Evolutionary conservation across 2,113 vertebrate species (phyloP).

Genomic region (Boleophthalmus pectinirostris): DNA sequence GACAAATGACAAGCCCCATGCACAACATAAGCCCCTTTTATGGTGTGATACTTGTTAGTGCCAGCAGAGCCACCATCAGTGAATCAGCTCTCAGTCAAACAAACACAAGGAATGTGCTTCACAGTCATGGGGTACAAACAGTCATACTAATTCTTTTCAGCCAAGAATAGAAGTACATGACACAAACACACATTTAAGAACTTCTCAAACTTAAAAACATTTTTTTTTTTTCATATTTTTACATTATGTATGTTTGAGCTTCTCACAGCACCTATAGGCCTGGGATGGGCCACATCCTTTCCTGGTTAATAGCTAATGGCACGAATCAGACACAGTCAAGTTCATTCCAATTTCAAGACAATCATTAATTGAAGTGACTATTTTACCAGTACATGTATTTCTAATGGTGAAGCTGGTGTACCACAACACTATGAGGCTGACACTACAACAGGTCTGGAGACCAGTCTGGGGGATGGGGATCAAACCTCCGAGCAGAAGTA

Average conservation of each 20-base stretch:
- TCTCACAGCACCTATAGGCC: not conserved
- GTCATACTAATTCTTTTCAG: slow-evolving; percentile 19
- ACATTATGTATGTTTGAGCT: not conserved
- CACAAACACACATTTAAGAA: not conserved
- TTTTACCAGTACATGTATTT: not conserved
- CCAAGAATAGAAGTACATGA: slow-evolving; percentile 36
- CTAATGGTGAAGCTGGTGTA: not conserved
- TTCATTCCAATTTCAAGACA: not conserved
- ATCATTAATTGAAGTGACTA: not conserved
- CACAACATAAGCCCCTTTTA: slow-evolving; percentile 22
- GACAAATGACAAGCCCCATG: not conserved
- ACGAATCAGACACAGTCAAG: not conserved
- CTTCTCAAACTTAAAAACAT: not conserved
- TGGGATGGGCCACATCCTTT: not conserved
- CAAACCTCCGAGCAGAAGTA: not conserved
- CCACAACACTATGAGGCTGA: not conserved
- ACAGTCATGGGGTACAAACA: slow-evolving; percentile 31
- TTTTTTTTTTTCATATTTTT: not conserved
- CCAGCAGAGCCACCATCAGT: slow-evolving; percentile 21
- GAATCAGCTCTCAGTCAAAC: slow-evolving; percentile 43
- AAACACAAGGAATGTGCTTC: slow-evolving; percentile 16
- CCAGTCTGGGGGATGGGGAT: not conserved
- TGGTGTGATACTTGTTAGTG: slow-evolving; percentile 10
- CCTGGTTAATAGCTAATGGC: not conserved
- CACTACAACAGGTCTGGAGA: not conserved